Base-by-base conservation (phyloP, 1,140 invertebrate genomes). In the Heliothis subflexa region DNA sequence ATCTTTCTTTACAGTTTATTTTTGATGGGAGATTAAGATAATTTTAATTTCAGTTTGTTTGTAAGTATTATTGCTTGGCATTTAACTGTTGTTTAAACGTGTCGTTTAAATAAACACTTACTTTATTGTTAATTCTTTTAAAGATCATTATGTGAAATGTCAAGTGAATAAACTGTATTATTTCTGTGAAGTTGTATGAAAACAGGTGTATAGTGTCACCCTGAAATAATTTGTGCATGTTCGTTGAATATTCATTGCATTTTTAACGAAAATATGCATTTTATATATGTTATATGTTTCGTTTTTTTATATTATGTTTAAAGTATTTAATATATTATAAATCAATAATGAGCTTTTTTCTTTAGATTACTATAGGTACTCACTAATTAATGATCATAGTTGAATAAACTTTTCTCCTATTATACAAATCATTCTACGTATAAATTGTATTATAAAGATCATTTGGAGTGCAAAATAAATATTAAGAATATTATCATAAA, bases 21-120 rank as follows among this genome's bases (percentile, higher is more conserved):
- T 25, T 54, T 71, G 68, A 54, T 40, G 45, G 11, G 68, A 55
- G 33, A 33, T 71, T 55, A 71, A 55, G 50, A 71, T 55, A 71
- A 71, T 54, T 71, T 28, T 40, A 49, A 11, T 21, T 52, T 28
- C 49, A 57, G 21, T 71, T 18, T 61, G 55, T 78, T 50, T 61
- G 50, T 49, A 59, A 68, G 57, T 40, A 79, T 75, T 79, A 79
- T 66, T 52, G 59, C 70, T 66, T 74, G 78, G 13, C 78, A 79
- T 79, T 79, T 49, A 62, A 21, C 11, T 28, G 21, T 12, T 68
- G 45, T 68, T 70, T 28, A 28, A 71, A 9, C 40, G 70, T 12
- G n/a, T 25, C 16, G 1, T 49, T 61, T 25, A 55, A 73, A 79
- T 57, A 61, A 72, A 54, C 25, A 50, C 59, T 61, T 54, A 40